Conservation (phyloP, 37 sponge, comb jelly and placozoan genomes). For the Cladorhizidae sp. region DNA sequence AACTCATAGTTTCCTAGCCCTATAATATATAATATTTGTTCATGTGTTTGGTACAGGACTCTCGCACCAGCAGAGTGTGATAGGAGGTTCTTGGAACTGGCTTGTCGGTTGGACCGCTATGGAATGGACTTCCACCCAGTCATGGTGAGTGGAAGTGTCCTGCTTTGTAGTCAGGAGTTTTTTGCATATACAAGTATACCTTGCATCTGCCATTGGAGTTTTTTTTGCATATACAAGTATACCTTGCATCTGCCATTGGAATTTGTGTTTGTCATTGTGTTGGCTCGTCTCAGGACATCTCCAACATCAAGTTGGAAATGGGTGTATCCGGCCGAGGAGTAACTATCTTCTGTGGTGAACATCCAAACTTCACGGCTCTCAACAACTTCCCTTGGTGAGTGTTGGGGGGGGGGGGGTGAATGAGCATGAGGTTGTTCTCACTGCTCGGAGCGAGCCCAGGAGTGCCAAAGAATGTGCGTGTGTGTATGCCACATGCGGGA, state of each 20-base stretch:
- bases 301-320: slow-evolving; percentile 51
- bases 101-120: slow-evolving; percentile 75
- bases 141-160: slow-evolving; percentile 31
- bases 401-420: too few relatives aligned
- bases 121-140: slow-evolving; percentile 81
- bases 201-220: too few relatives aligned
- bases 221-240: not conserved
- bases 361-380: slow-evolving; percentile 56
- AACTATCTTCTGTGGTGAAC: slow-evolving; percentile 81
- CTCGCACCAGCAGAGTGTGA: slow-evolving; percentile 83
- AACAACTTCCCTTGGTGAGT: slow-evolving; percentile 83
- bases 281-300: slow-evolving; percentile 42
- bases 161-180: not conserved
- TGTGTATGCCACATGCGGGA: too few relatives aligned
- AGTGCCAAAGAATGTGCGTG: too few relatives aligned
- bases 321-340: slow-evolving; percentile 68
- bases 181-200: not conserved
- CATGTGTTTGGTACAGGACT: slow-evolving; percentile 36
- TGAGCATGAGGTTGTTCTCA: too few relatives aligned
- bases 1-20: too few relatives aligned
- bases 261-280: too few relatives aligned
- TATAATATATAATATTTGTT: not conserved
- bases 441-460: too few relatives aligned
- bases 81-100: slow-evolving; percentile 69
- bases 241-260: too few relatives aligned